Evolutionary conservation across 1,140 invertebrate genomes (phyloP).

Genomic region (Trichonephila inaurata): DNA sequence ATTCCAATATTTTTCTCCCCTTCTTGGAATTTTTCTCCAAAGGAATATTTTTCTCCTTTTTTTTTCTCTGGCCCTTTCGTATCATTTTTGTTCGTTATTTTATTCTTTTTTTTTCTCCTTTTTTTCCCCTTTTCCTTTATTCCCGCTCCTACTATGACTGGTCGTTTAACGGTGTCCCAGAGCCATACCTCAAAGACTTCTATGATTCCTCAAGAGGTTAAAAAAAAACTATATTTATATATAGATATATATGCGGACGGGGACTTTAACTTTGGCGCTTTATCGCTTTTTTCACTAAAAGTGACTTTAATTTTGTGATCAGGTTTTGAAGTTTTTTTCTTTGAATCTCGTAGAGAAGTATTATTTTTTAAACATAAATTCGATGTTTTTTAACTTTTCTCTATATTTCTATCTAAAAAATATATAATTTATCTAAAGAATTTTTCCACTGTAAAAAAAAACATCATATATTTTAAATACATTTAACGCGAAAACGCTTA

Average conservation of each 20-base stretch:
- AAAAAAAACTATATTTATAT: not conserved
- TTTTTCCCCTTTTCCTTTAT: not conserved
- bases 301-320: not conserved
- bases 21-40: not conserved
- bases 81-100: slow-evolving; percentile 24
- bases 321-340: not conserved
- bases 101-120: not conserved
- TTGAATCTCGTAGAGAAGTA: not conserved
- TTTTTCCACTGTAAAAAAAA: no score
- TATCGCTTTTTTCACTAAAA: slow-evolving; percentile 10
- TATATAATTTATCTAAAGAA: no score
- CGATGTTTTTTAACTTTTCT: no score
- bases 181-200: slow-evolving; percentile 35
- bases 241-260: not conserved
- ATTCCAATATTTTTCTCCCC: slow-evolving; percentile 11
- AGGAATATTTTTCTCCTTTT: slow-evolving; percentile 27
- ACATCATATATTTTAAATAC: no score
- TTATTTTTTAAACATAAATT: not conserved
- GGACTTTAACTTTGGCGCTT: not conserved
- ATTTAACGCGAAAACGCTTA: no score
- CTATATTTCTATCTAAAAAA: no score
- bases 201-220: slow-evolving; percentile 41
- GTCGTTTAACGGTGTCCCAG: slow-evolving; percentile 45
- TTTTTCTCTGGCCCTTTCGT: not conserved
- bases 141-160: not conserved